Evolutionary conservation across 2,888 invertebrate species (phyloP).

Genomic region (Diogma glabrata): DNA sequence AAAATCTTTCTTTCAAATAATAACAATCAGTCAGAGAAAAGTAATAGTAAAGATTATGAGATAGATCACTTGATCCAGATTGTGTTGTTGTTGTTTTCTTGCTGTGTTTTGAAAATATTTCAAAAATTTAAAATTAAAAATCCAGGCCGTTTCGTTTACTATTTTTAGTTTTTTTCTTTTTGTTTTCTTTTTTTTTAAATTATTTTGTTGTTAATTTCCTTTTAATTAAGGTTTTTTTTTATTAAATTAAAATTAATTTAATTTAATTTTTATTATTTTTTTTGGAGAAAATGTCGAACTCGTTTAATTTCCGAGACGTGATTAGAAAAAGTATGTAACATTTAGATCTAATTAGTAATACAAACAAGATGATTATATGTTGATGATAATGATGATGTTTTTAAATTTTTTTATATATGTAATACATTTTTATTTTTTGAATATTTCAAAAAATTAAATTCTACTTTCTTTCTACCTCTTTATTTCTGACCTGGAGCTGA

Average conservation of each 20-base stretch:
- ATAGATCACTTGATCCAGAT: slow-evolving; percentile 7
- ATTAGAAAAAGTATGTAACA: too few relatives aligned
- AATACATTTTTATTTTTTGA: neutral
- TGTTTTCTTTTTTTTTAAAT: slow-evolving; percentile 4
- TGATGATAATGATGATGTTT: slow-evolving; percentile 1
- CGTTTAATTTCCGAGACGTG: too few relatives aligned
- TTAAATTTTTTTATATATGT: neutral
- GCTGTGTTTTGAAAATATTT: slow-evolving; percentile 4
- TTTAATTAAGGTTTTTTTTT: too few relatives aligned
- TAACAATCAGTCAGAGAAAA: too few relatives aligned
- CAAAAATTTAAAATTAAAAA: slow-evolving; percentile 3
- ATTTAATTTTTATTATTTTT: too few relatives aligned
- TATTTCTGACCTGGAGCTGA: slow-evolving; percentile 28
- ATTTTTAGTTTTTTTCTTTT: slow-evolving; percentile 8
- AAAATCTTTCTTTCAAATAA: slow-evolving; percentile 3
- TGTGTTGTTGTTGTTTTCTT: too few relatives aligned
- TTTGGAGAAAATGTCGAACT: too few relatives aligned
- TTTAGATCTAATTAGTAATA: too few relatives aligned
- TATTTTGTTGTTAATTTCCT: too few relatives aligned
- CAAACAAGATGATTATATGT: too few relatives aligned
- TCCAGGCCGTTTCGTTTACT: slow-evolving; percentile 8
- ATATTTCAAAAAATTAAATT: neutral
- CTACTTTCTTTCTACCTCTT: slow-evolving; percentile 13
- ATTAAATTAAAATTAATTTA: too few relatives aligned
- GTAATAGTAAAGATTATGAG: slow-evolving; percentile 6